Percentiles rank a stretch among this genome's conserved stretches.
Conservation (phyloP, 2,888 invertebrate genomes). For the Pristionchus maxplancki region DNA sequence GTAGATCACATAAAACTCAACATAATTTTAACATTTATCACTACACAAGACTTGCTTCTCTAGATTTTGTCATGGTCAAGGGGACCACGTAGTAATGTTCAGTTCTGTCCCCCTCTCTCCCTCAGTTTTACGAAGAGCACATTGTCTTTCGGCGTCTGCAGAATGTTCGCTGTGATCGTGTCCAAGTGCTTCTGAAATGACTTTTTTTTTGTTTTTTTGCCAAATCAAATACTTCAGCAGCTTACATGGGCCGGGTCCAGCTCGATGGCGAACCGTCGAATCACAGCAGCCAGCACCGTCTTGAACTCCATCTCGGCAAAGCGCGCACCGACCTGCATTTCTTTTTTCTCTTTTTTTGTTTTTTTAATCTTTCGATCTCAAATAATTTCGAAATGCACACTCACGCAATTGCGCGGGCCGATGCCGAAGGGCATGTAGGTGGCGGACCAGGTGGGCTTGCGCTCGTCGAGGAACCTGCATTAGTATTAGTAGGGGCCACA, state of each 20-base stretch:
- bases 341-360: too few species aligned
- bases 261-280: not conserved
- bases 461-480: not conserved
- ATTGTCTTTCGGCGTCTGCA: not conserved
- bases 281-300: slow-evolving; percentile 16
- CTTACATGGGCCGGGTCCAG: slow-evolving; percentile 29
- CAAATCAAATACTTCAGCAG: not conserved
- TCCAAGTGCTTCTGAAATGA: not conserved
- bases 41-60: too few species aligned
- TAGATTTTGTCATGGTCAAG: too few species aligned
- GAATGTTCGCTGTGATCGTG: not conserved
- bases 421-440: slow-evolving; percentile 48
- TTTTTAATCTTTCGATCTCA: too few species aligned
- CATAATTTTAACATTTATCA: too few species aligned
- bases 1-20: too few species aligned
- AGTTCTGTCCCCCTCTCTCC: too few species aligned
- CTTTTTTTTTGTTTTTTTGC: too few species aligned
- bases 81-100: too few species aligned
- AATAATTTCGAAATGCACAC: too few species aligned
- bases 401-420: slow-evolving; percentile 49
- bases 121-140: not conserved
- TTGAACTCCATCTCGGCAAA: slow-evolving; percentile 53
- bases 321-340: slow-evolving; percentile 21
- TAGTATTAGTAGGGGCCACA: too few species aligned
- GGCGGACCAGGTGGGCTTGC: not conserved